Conservation (phyloP, 2,888 invertebrate genomes). For the Pyrrhosoma nymphula region DNA sequence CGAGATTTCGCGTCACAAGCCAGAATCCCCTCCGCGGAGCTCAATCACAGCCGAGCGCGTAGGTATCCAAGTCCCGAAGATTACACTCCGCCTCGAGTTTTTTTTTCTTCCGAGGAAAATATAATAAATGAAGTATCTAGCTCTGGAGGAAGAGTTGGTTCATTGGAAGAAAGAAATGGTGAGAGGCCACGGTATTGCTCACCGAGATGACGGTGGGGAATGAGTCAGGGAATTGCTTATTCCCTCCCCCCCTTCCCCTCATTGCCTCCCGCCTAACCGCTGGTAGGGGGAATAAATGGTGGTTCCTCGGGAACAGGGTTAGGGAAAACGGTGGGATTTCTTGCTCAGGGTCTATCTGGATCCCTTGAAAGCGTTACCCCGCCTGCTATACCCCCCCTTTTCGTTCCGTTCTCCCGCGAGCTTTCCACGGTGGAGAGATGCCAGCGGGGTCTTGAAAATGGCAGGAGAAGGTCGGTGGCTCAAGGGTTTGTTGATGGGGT, state of each 20-base stretch:
- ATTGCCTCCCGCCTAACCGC: no score
- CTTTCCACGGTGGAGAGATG: not conserved
- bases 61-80: no score
- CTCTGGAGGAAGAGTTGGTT: no score
- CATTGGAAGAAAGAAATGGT: no score
- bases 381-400: not conserved
- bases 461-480: constrained; percentile 4
- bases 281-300: not conserved
- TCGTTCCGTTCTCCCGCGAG: not conserved
- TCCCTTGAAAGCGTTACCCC: not conserved
- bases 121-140: not conserved
- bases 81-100: no score
- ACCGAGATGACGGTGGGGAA: not conserved
- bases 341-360: constrained; percentile 41
- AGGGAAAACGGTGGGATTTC: not conserved
- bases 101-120: no score
- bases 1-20: no score
- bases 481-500: not conserved
- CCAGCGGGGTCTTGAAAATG: not conserved
- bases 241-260: not conserved
- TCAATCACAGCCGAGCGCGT: no score
- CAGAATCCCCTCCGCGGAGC: no score
- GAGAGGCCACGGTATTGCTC: not conserved
- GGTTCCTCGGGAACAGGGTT: not conserved
- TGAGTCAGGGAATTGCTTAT: not conserved